Percentiles rank a stretch among this genome's conserved stretches.
Conservation (phyloP, 1,140 invertebrate genomes). For the Dreissena rostriformis region DNA sequence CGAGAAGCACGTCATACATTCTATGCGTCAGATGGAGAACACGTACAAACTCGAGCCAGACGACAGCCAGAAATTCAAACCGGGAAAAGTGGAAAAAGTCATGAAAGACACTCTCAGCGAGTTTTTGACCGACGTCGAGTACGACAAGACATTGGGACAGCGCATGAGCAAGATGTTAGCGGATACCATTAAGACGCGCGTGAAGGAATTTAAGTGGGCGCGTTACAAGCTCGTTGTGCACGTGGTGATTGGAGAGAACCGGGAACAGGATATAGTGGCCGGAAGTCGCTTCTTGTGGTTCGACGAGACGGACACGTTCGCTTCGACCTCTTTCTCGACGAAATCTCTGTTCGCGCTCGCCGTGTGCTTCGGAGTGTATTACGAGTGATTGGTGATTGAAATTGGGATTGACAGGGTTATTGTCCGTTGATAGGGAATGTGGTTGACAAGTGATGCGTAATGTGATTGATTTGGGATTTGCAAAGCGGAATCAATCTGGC, state of each 20-base stretch:
- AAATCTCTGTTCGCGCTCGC: conserved; percentile 64
- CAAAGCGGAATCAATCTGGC: too few relatives aligned
- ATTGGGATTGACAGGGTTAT: too few relatives aligned
- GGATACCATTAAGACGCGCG: conserved; percentile 57
- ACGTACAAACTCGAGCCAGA: conserved; percentile 59
- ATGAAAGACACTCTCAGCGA: conserved; percentile 43
- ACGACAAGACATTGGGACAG: conserved; percentile 47
- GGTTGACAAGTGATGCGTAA: too few relatives aligned
- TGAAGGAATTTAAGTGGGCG: conserved; percentile 59
- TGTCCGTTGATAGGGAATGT: too few relatives aligned
- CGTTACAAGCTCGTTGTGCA: conserved; percentile 67
- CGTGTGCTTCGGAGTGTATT: conserved; percentile 67
- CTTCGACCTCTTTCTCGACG: conserved; percentile 59
- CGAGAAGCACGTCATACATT: background rate
- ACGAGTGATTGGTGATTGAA: conserved; percentile 54
- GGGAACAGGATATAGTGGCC: conserved; percentile 61
- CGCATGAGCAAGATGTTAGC: conserved; percentile 46
- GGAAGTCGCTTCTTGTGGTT: conserved; percentile 69
- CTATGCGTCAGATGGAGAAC: conserved; percentile 41
- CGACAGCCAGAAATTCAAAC: conserved; percentile 44
- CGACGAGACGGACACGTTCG: conserved; percentile 62
- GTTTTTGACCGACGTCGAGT: conserved; percentile 46
- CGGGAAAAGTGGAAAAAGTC: conserved; percentile 47
- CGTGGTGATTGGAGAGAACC: conserved; percentile 63
- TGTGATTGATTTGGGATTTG: too few relatives aligned